Base-by-base conservation (phyloP, 2,888 invertebrate species). In the Pseudococcus jackbeardsleyi region DNA sequence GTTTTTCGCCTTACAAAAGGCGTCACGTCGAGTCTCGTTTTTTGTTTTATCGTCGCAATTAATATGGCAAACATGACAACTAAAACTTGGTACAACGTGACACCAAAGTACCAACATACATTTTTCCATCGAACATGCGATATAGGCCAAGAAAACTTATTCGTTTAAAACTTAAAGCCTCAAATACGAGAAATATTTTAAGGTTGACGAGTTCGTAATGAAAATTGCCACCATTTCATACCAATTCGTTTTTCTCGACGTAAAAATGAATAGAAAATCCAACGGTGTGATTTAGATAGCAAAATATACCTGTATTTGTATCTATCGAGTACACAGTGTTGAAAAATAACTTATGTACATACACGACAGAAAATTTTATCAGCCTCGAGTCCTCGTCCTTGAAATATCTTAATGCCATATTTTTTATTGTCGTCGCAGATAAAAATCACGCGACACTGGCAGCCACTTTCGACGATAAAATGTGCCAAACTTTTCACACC, bases 11-110 rank as follows among this genome's bases (percentile, higher is more conserved):
- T 42, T 6, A 33, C 42, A 33, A 79, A 79, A 39, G 79, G 79
- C 79, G 79, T 79, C 39, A 33, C 22, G 79, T 64, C 64, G 50
- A 50, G 50, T 85, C 42, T 46, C 15, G 17, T 85, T 54, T 85
- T 68, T 86, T 86, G 68, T 86, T 86, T 86, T 64, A 42, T 86
- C 33, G 68, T 33, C 33, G 68, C 68, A 86, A 86, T 86, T 86
- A 86, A 86, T 86, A 86, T 22, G 59, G 85, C 85, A 42, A 86
- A 77, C 59, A 54, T 86, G 85, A 86, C 85, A 86, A 86, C 64
- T 26, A 50, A 59, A 68, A 64, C 85, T 64, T 86, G 85, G 85
- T 86, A 86, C 85, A 86, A 86, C 64, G 59, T 86, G 85, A 86
- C 85, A 86, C 85, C 68, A 86, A 86, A 86, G 15, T 39, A 17